Evolutionary conservation across 2,888 invertebrate genomes (phyloP), one percentile per base, ranked within the genome.

Genomic region (Cryptus viduatorius): DNA sequence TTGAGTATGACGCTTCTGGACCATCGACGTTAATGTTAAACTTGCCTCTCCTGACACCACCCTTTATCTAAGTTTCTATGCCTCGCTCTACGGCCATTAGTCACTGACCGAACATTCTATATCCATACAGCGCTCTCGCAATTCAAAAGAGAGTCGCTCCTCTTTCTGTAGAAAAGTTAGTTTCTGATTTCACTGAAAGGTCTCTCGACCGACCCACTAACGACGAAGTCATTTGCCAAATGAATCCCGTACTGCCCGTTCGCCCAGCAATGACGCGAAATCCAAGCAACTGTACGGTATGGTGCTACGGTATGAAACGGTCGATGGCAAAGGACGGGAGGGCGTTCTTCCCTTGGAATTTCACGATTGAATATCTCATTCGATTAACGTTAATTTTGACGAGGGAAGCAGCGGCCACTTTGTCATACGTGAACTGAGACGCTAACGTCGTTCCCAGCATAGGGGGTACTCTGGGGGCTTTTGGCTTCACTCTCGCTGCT

Each of bases 161-260:
- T 65, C 67, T 65, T 61, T 65, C 61, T 16, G 56, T 50, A n/a
- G 50, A 48, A 77, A 83, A 73, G 82, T 81, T 79, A 84, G 72
- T 86, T 84, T 84, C 84, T 86, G 86, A 89, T 87, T 78, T 69
- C 37, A 56, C 64, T 90, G 87, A 89, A 90, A 90, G 89, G 84
- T 0, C 37, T 50, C 31, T 10, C 16, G 19, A 48, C 12, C 76
- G 19, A 24, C 53, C 65, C 44, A 53, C 31, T n/a, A 69, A 76
- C 65, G 50, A 48, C 73, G 80, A 85, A 84, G 87, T 89, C 89
- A 90, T 90, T 90, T 90, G 87, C 89, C 79, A 90, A 89, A 90
- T 90, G 90, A 90, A 90, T 90, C 85, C 31, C n/a, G 8, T 12
- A 29, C 78, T 79, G 78, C 77, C 79, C 65, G 77, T 71, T 69